Base-by-base conservation (phyloP, 2,888 invertebrate species). In the Coenonympha arcania region DNA sequence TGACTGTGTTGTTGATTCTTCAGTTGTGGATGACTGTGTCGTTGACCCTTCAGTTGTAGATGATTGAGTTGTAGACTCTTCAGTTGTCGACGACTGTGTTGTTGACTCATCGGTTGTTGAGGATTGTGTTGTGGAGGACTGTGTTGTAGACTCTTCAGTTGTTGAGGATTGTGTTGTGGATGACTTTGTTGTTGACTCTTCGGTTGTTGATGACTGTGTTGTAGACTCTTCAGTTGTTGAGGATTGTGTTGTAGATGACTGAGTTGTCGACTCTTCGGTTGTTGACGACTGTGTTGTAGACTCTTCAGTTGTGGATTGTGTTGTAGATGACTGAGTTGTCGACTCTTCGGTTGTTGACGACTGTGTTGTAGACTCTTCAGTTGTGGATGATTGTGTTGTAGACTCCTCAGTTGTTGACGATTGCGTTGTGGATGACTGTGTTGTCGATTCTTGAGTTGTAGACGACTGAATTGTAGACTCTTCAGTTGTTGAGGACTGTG, bases 261-360 rank as follows among this genome's bases (percentile, higher is more conserved):
- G 50, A 13, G 50, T 50, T 9, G 56, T 54, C 20, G 48, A 31
- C 16, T 49, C 42, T 31, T 45, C n/a, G n/a, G n/a, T n/a, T n/a
- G n/a, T n/a, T n/a, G n/a, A n/a, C n/a, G n/a, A n/a, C n/a, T n/a
- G n/a, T n/a, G n/a, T n/a, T n/a, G n/a, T n/a, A n/a, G n/a, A n/a
- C n/a, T n/a, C n/a, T n/a, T n/a, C n/a, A n/a, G n/a, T n/a, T n/a
- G n/a, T n/a, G n/a, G n/a, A n/a, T n/a, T n/a, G n/a, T n/a, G n/a
- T n/a, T n/a, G n/a, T n/a, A n/a, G n/a, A n/a, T n/a, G n/a, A n/a
- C n/a, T n/a, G n/a, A n/a, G n/a, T n/a, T n/a, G n/a, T n/a, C n/a
- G n/a, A n/a, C n/a, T n/a, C n/a, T n/a, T 60, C 61, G 11, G 63
- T 63, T 24, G 63, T 66, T 24, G 44, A 15, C 55, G n/a, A n/a